Conservation (phyloP, 2,888 invertebrate genomes). For the Beris morrisii region DNA sequence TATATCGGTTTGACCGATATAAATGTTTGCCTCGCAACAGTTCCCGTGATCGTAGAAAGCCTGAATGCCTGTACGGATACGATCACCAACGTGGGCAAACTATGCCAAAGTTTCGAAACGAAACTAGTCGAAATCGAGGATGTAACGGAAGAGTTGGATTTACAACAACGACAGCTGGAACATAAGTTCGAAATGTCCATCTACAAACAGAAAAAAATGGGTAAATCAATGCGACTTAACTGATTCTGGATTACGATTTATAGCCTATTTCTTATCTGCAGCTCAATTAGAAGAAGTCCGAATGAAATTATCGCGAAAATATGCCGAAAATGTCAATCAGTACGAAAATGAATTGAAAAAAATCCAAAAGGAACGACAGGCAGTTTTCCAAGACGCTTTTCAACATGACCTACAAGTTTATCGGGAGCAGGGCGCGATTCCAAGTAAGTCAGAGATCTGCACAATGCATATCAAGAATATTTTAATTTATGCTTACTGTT, state of each 20-base stretch:
- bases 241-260: too few species aligned
- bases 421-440: constrained; percentile 64
- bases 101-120: constrained; percentile 62
- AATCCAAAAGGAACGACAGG: constrained; percentile 66
- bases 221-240: constrained; percentile 47
- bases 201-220: constrained; percentile 66
- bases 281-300: constrained; percentile 55
- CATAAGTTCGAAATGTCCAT: constrained; percentile 66
- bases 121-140: constrained; percentile 63
- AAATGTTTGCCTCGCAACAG: constrained; percentile 45
- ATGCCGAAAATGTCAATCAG: constrained; percentile 61
- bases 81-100: constrained; percentile 57
- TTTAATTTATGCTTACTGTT: constrained; percentile 4
- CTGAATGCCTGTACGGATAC: constrained; percentile 54
- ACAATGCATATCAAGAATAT: background rate
- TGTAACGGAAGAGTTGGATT: constrained; percentile 65
- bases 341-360: constrained; percentile 61
- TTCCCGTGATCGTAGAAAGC: constrained; percentile 53
- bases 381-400: constrained; percentile 71
- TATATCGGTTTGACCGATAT: constrained; percentile 48
- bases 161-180: constrained; percentile 65
- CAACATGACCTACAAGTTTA: constrained; percentile 67
- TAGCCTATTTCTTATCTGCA: constrained; percentile 38
- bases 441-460: constrained; percentile 57
- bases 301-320: constrained; percentile 61